Evolutionary conservation across 2,797 vertebrate species (phyloP).

Genomic region (Graptemys geographica): DNA sequence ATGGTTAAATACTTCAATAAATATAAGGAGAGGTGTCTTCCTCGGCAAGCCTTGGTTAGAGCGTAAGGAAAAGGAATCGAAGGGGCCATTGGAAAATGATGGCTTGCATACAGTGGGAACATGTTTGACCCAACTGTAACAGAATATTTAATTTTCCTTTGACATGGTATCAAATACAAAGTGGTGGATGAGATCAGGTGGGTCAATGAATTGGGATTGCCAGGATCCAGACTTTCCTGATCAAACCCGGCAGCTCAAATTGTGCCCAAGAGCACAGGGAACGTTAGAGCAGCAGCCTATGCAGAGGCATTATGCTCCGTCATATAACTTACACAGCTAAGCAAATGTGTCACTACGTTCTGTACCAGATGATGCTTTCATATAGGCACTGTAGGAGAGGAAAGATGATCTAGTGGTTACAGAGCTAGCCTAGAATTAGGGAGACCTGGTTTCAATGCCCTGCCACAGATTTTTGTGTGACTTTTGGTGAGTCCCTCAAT

Average conservation of each 20-base stretch:
- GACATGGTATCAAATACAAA: background rate
- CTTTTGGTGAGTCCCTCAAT: background rate
- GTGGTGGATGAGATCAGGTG: background rate
- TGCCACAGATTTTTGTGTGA: background rate
- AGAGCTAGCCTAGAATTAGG: background rate
- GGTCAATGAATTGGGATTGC: background rate
- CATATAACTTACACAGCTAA: background rate
- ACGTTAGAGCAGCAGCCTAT: background rate
- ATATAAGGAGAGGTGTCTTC: rapidly evolving
- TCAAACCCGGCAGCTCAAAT: background rate
- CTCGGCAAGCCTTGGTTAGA: background rate
- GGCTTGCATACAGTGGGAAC: background rate
- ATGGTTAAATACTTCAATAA: background rate
- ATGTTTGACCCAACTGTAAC: background rate
- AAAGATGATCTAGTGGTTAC: background rate
- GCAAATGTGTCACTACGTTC: background rate
- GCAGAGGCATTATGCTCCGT: no score
- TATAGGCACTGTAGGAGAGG: background rate
- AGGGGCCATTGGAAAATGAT: background rate
- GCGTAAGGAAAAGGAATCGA: background rate
- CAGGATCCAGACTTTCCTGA: background rate
- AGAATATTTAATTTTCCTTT: background rate
- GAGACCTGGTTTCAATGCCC: background rate
- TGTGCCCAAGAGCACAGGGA: background rate
- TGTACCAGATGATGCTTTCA: background rate